These are phyloP conservation scores for Pterocles orientalis DNA, from an alignment of 2,113 vertebrate species.

Conservation along the genomic window DNA sequence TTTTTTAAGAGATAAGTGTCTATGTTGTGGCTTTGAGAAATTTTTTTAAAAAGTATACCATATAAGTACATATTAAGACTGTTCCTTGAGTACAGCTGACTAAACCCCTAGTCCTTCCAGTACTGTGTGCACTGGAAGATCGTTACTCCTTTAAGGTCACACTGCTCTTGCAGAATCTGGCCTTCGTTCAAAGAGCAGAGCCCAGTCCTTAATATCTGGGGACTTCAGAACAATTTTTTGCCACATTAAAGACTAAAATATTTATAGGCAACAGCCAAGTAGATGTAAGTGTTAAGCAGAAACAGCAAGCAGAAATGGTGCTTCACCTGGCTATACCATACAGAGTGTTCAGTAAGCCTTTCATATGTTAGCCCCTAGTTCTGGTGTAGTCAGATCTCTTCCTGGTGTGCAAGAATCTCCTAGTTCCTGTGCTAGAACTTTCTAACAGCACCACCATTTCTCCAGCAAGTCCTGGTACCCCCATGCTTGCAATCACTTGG, in stretches of 20 bases:
- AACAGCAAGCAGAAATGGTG: background rate
- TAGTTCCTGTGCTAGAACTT: background rate
- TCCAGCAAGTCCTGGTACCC: background rate
- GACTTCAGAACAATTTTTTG: background rate
- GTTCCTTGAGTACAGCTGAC: background rate
- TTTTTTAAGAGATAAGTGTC: background rate
- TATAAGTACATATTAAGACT: background rate
- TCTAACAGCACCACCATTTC: background rate
- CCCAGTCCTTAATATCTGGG: background rate
- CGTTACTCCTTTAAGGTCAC: background rate
- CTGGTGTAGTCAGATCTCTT: background rate
- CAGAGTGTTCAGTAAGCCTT: background rate
- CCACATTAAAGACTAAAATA: background rate
- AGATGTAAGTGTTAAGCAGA: background rate
- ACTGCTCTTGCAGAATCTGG: background rate
- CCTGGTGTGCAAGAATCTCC: background rate
- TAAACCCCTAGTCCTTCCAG: background rate
- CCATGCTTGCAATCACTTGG: accelerated
- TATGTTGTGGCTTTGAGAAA: background rate
- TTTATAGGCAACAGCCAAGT: background rate
- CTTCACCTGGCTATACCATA: background rate
- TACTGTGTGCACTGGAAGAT: background rate
- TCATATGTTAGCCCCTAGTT: background rate
- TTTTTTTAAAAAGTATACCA: background rate
- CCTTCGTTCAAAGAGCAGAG: background rate